Base-by-base conservation (phyloP, 1,140 invertebrate species). In the Drosophila triauraria region DNA sequence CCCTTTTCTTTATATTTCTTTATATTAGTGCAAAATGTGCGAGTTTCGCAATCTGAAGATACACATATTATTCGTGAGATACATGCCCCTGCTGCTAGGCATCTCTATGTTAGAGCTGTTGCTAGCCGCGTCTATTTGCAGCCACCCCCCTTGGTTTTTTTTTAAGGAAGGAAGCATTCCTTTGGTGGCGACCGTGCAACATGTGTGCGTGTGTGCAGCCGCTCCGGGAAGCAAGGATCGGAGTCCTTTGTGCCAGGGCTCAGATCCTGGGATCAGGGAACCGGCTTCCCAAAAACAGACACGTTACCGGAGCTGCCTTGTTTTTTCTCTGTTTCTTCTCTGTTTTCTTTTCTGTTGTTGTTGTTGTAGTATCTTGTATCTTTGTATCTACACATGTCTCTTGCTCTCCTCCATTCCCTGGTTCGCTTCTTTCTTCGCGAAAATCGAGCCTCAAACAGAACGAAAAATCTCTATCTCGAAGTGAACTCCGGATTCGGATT, bases 341-440 rank as follows among this genome's bases (percentile, higher is more conserved):
- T 51, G 51, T 40, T 40, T 56, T 56, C 35, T 5, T 54, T 53
- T 40, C 27, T 6, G 32, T 35, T 54, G 17, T 38, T 54, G 53
- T 25, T 56, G 53, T 40, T 40, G 38, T 56, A 3, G 40, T 56
- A 40, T 40, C 20, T 56, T 56, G 23, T 77, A 44, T 62, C 44
- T 58, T 56, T 58, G 48, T 80, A 58, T 80, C 32, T 64, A 54
- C 78, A 58, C 78, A 77, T 77, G 54, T 76, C 72, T 74, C 15
- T 42, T 5, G 42, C 23, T 42, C 56, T 62, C 48, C 42, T 43
- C 44, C 47, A 12, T 32, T 54, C 25, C 47, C 50, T 71, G 13
- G 64, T 35, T 40, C 44, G 69, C 61, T 46, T 61, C 71, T 59
- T 80, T 67, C 65, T 72, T 57, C 54, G 57, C 53, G 30, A 71